phyloP scores from a whole-genome alignment of 2,888 invertebrate species.

The Zygaena filipendulae region DNA sequence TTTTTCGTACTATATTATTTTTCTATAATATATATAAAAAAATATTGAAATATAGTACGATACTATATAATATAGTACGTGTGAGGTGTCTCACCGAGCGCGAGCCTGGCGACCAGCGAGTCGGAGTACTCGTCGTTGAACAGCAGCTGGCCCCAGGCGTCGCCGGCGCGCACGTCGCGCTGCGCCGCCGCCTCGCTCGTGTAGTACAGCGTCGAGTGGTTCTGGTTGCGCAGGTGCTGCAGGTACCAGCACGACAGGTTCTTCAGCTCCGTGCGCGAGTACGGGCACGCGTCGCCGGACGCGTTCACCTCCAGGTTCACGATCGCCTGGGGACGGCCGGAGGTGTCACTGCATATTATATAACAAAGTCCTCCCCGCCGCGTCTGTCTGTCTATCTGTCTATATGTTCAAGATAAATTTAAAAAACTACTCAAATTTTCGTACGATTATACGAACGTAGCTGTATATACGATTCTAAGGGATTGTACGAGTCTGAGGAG shows the following conservation, averaged over 20 bases:
- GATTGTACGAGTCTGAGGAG: too few relatives aligned
- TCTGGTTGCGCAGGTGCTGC: constrained; percentile 75
- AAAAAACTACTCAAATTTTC: too few relatives aligned
- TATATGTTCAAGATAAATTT: too few relatives aligned
- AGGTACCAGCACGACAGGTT: constrained; percentile 85
- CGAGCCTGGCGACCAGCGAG: constrained; percentile 83
- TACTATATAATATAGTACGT: too few relatives aligned
- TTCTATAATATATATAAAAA: too few relatives aligned
- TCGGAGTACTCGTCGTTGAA: constrained; percentile 92
- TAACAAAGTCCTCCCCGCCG: too few relatives aligned
- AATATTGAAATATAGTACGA: too few relatives aligned
- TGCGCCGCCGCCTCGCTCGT: constrained; percentile 73
- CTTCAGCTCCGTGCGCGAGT: constrained; percentile 74
- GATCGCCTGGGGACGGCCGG: constrained; percentile 49
- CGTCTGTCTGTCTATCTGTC: too few relatives aligned
- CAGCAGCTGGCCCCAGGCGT: constrained; percentile 90
- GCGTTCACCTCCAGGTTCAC: constrained; percentile 57
- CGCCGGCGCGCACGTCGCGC: constrained; percentile 77
- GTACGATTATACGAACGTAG: too few relatives aligned
- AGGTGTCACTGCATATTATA: too few relatives aligned
- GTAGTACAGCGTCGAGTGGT: constrained; percentile 76
- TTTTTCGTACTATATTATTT: too few relatives aligned
- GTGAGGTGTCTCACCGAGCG: constrained; percentile 75
- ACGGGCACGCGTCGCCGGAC: constrained; percentile 59
- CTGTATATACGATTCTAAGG: too few relatives aligned